Evolutionary conservation across 2,113 vertebrate genomes (phyloP), one percentile per base, ranked within the genome.

Genomic region (Crotalus horridus): DNA sequence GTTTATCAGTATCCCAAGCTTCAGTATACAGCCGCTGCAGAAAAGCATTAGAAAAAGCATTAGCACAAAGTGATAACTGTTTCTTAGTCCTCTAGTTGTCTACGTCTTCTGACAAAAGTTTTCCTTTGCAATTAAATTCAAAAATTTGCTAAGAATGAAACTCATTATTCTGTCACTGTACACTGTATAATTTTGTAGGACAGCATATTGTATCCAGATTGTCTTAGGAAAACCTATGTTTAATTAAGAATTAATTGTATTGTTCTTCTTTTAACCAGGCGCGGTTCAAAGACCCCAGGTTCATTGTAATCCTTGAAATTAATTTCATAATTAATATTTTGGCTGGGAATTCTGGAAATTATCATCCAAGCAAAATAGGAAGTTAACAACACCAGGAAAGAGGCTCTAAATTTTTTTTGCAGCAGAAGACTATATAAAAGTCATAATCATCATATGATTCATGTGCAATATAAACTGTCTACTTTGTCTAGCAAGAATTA

Each of bases 1-100:
- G 33, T 93, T 98, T 98, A 86, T 98, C 97, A 85, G 96, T 97
- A 92, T 98, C 95, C 97, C 97, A 97, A 81, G 96, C 96, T 43
- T 96, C 96, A n/a, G 96, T 97, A 91, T 98, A 98, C 74, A 97
- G 94, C 55, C 89, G 96, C 97, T 98, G 90, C 13, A 88, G 94
- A 92, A 81, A 17, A 81, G 15, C n/a, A 24, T 58, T 11, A 23
- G 20, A 58, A 89, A 81, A 33, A 81, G 33, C 39, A 0, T 81
- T 4, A 81, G 33, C 33, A 43, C 74, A 81, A 81, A 81, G 17
- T 3, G 74, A 81, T 81, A 7, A 8, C 8, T 81, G 7, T 81
- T 43, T 81, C 39, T 43, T 69, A 43, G 74, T 81, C 15, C 39
- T 39, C 17, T 23, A 81, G 17, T 3, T 39, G 9, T 21, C 33